Evolutionary conservation across 2,888 invertebrate genomes (phyloP).

Genomic region (Ophonus ardosiacus): DNA sequence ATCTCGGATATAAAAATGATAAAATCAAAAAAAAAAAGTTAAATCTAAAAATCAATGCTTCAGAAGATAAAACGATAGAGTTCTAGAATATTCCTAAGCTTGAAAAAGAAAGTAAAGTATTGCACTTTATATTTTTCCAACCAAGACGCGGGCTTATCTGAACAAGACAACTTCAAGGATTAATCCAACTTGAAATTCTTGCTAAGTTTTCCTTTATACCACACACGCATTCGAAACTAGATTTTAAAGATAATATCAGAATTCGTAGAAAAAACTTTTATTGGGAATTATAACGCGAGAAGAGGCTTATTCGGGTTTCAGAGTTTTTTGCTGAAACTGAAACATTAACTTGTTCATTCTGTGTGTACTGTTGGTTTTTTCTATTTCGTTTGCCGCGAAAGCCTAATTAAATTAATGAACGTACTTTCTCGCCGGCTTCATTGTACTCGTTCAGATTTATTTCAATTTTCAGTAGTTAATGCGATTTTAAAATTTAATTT

Average conservation of each 20-base stretch:
- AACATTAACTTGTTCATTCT: conserved; percentile 37
- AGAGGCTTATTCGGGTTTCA: conserved; percentile 18
- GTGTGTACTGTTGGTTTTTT: conserved; percentile 31
- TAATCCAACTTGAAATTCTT: conserved; percentile 25
- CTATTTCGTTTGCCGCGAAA: background rate
- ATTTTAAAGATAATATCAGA: conserved; percentile 43
- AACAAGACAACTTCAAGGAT: conserved; percentile 37
- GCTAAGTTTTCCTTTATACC: conserved; percentile 4
- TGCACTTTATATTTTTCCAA: conserved; percentile 37
- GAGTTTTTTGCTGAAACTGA: conserved; percentile 3
- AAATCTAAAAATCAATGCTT: conserved; percentile 29
- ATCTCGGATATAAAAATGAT: background rate
- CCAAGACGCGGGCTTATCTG: background rate
- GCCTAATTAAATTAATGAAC: conserved; percentile 36
- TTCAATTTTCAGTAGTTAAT: conserved; percentile 52
- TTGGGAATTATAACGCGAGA: conserved; percentile 20
- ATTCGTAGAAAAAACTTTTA: conserved; percentile 37
- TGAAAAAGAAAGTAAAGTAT: conserved; percentile 33
- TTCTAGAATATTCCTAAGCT: background rate
- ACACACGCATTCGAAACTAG: conserved; percentile 30
- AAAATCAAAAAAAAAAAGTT: conserved; percentile 29
- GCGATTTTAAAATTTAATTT: conserved; percentile 44
- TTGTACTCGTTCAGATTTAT: conserved; percentile 27
- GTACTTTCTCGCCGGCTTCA: conserved; percentile 11
- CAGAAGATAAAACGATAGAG: conserved; percentile 17